Conservation (phyloP, 2,797 vertebrate genomes). For the Acanthornis magna region DNA sequence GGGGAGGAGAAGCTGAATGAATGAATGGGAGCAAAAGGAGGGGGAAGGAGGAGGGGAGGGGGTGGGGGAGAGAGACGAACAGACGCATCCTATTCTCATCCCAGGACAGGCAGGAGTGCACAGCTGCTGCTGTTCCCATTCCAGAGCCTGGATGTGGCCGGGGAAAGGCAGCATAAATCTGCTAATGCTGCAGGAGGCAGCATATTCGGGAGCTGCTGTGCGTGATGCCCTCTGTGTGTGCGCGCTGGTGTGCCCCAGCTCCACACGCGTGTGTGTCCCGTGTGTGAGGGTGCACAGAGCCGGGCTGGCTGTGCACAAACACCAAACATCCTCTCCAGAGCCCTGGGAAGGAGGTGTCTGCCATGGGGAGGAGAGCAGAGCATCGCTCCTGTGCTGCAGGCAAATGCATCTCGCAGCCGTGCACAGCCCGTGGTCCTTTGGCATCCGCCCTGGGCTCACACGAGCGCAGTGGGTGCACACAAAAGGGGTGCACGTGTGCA, state of each 20-base stretch:
- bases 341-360: not conserved
- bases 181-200: conserved; percentile 45
- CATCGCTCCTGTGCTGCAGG: not conserved
- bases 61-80: not conserved
- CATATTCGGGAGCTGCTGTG: not conserved
- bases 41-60: conserved; percentile 15
- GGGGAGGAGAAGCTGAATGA: conserved; percentile 50
- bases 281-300: not conserved
- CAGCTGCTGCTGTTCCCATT: conserved; percentile 29
- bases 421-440: not conserved
- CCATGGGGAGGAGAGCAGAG: not conserved
- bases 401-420: not conserved
- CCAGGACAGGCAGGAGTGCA: conserved; percentile 36
- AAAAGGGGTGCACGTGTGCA: not conserved
- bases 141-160: conserved; percentile 18
- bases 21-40: conserved; percentile 61
- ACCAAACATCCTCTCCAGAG: not conserved
- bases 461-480: not conserved
- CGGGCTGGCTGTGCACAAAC: not conserved
- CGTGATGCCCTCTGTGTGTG: not conserved
- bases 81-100: conserved; percentile 42
- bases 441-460: not conserved
- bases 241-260: not conserved
- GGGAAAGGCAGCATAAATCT: conserved; percentile 49
- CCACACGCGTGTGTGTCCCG: not conserved